Evolutionary conservation across 2,113 vertebrate species (phyloP), one percentile per base, ranked within the genome.

Genomic region (Toxotes chatareus): DNA sequence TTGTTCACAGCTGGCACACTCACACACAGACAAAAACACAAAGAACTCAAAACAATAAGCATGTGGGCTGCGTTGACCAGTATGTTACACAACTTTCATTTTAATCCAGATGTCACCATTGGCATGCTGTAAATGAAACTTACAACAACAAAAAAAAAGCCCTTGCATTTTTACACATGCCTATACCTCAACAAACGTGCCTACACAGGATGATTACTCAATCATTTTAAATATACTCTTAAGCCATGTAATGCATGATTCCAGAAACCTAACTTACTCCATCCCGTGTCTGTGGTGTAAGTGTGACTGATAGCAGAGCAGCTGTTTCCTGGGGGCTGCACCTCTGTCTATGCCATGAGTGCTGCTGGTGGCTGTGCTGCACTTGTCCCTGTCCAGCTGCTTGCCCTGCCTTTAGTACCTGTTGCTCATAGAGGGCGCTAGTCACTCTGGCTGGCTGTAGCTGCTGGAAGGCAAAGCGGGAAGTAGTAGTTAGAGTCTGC

Each of bases 261-360:
- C 36, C 60, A 69, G 49, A 73, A 83, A 59, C 36, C 4, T 42
- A 60, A 42, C 49, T 77, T 11, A 32, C 21, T 74, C 59, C 55
- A 16, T 68, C 53, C 42, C 7, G 6, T 79, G 69, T 63, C 57
- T 34, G 74, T 78, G 76, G 62, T 66, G 31, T 56, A 57, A 83
- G 76, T 81, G 78, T 89, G 90, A 89, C 77, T 85, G 86, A 91
- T 86, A 81, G 85, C 83, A 34, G 38, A 87, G 73, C 92, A 94
- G 92, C 93, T 94, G 92, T 93, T 92, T 91, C 89, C 77, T 80
- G 79, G 91, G 87, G 82, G 69, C 65, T 71, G 81, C 82, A 82
- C 88, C 83, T 4, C 79, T 86, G 88, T 60, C 69, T 73, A 21
- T 53, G 60, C 36, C 60, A 8, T 17, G 49, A 67, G 68, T 64